phyloP scores from a whole-genome alignment of 1,140 invertebrate species.

The Pogonus chalceus region DNA sequence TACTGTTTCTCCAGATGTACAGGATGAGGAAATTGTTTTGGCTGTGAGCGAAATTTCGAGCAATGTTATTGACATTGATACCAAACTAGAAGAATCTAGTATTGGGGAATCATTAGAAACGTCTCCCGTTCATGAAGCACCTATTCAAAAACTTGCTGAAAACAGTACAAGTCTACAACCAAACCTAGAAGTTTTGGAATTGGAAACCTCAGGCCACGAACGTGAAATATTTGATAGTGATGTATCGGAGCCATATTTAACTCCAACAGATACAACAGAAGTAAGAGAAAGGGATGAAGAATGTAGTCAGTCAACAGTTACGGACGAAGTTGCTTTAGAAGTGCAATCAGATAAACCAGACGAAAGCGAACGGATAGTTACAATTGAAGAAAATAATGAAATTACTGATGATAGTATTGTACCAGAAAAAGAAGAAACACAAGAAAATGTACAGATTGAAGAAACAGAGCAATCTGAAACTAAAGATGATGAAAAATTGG shows the following conservation, averaged over 20 bases:
- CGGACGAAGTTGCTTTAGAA: not conserved
- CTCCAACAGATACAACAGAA: conserved; percentile 25
- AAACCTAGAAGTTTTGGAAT: conserved; percentile 3
- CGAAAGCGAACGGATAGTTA: not conserved
- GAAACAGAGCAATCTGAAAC: conserved; percentile 24
- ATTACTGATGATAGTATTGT: conserved; percentile 11
- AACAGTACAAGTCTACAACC: conserved; percentile 1
- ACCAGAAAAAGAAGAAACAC: not conserved
- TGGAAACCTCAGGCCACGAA: conserved; percentile 21
- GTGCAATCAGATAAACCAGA: not conserved
- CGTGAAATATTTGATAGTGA: conserved; percentile 30
- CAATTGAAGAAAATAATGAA: not conserved
- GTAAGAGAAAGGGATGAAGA: conserved; percentile 16
- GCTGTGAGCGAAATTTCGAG: conserved; percentile 40
- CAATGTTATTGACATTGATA: conserved; percentile 22
- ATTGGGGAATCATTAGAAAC: conserved; percentile 25
- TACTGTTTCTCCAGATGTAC: conserved; percentile 39
- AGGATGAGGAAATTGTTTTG: conserved; percentile 42
- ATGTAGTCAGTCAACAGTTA: conserved; percentile 13
- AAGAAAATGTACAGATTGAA: not conserved
- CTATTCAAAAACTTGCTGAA: conserved; percentile 6
- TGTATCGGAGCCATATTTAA: conserved; percentile 30
- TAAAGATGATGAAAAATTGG: conserved; percentile 23
- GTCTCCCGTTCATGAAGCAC: not conserved
- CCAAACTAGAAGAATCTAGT: conserved; percentile 21